Evolutionary conservation across 1,140 invertebrate genomes (phyloP).

Genomic region (Leptinotarsa texana): DNA sequence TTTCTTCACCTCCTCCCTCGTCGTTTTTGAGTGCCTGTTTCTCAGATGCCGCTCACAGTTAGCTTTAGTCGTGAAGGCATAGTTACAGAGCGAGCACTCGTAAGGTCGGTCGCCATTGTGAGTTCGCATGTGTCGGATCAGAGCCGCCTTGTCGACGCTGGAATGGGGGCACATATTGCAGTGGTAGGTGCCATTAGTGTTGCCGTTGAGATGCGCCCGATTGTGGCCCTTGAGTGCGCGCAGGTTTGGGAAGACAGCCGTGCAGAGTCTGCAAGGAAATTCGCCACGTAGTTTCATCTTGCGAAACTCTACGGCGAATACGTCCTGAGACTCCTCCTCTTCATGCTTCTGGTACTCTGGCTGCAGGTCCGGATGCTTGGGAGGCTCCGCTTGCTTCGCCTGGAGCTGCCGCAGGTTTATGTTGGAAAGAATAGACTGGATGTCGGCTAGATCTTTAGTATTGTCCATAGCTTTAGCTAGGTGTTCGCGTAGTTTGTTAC

Average conservation of each 20-base stretch:
- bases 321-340: constrained; percentile 80
- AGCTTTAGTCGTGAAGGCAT: constrained; percentile 94
- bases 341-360: constrained; percentile 44
- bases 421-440: constrained; percentile 78
- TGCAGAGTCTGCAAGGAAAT: constrained; percentile 86
- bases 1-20: constrained; percentile 83
- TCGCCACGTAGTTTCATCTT: constrained; percentile 85
- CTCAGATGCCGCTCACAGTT: constrained; percentile 89
- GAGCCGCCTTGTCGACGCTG: constrained; percentile 86
- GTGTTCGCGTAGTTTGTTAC: constrained; percentile 39
- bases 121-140: constrained; percentile 86
- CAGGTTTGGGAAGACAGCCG: constrained; percentile 83
- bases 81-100: constrained; percentile 91
- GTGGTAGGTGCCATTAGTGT: constrained; percentile 75
- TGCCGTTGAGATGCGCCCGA: constrained; percentile 72
- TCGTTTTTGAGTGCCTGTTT: constrained; percentile 83
- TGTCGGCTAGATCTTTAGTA: constrained; percentile 78
- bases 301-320: constrained; percentile 77
- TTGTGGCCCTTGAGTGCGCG: constrained; percentile 89
- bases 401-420: constrained; percentile 65
- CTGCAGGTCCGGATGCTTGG: constrained; percentile 48
- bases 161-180: constrained; percentile 92
- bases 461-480: constrained; percentile 53
- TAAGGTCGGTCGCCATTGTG: constrained; percentile 95
- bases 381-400: constrained; percentile 56